phyloP scores from a whole-genome alignment of 2,888 invertebrate genomes.

The Petrophora chlorosata region DNA sequence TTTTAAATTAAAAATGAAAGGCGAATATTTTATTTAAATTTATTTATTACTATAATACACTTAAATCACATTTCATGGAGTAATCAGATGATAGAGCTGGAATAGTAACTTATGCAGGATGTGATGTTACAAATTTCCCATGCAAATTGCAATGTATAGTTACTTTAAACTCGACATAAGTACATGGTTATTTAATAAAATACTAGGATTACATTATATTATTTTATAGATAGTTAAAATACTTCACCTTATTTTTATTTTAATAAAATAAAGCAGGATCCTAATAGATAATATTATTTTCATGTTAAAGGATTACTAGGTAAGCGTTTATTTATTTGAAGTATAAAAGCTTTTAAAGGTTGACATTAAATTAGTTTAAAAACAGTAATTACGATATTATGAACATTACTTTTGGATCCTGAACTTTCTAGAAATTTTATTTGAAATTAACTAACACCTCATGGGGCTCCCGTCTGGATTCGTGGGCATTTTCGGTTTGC shows the following conservation, averaged over 20 bases:
- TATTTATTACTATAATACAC: slow-evolving; percentile 2
- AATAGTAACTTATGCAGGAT: neutral
- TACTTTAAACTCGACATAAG: too few species aligned
- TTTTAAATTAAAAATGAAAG: too few species aligned
- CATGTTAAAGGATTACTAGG: too few species aligned
- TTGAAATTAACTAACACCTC: slow-evolving; percentile 66
- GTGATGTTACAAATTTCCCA: neutral
- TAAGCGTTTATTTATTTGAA: too few species aligned
- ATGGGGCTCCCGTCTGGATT: slow-evolving; percentile 90
- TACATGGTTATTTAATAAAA: neutral
- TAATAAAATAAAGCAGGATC: neutral
- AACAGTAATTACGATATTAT: neutral
- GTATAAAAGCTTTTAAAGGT: too few species aligned
- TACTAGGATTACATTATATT: neutral
- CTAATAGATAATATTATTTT: too few species aligned
- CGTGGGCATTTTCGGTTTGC: slow-evolving; percentile 90
- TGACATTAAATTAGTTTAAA: neutral
- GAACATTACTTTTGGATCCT: too few species aligned
- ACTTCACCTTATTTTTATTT: neutral
- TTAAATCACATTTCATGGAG: slow-evolving; percentile 7
- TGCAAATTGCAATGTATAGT: too few species aligned
- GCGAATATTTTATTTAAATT: too few species aligned
- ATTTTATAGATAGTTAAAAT: slow-evolving; percentile 1
- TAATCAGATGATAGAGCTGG: neutral
- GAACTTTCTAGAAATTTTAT: too few species aligned